Percentiles rank a stretch among this genome's conserved stretches.
Evolutionary conservation across 2,113 vertebrate species (phyloP).

Genomic region (Hystrix cristata): DNA sequence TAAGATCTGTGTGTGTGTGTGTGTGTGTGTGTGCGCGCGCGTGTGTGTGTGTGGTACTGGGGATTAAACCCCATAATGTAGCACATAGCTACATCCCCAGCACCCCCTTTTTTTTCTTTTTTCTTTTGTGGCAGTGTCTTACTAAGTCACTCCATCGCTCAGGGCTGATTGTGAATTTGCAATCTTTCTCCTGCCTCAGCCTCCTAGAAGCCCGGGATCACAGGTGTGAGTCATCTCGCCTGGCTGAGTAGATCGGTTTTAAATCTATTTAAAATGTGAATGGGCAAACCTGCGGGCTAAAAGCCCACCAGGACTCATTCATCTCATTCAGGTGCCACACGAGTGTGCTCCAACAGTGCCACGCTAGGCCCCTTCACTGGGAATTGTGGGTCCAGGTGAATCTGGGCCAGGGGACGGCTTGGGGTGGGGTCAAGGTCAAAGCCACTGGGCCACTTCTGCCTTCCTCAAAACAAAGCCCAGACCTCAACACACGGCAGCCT

Average conservation of each 20-base stretch:
- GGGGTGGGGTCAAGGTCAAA: neutral
- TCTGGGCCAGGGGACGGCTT: neutral
- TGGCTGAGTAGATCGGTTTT: neutral
- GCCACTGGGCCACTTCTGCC: neutral
- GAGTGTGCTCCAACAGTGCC: neutral
- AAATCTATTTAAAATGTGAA: neutral
- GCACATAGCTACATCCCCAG: neutral
- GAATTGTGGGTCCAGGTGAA: neutral
- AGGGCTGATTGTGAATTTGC: neutral
- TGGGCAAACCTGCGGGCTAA: neutral
- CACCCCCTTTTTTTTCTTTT: neutral
- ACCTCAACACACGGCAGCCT: neutral
- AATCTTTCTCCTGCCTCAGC: neutral
- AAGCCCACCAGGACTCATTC: neutral
- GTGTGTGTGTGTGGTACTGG: neutral
- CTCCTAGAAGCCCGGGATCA: neutral
- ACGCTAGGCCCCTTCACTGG: too few relatives aligned
- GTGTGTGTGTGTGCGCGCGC: neutral
- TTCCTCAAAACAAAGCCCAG: neutral
- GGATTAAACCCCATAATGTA: neutral
- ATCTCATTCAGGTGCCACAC: rapidly evolving
- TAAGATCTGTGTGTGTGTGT: neutral
- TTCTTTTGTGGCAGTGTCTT: neutral
- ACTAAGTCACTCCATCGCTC: neutral
- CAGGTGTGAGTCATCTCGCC: neutral